Evolutionary conservation across 1,140 invertebrate species (phyloP), one percentile per base, ranked within the genome.

Genomic region (Proctacanthus coquilletti): DNA sequence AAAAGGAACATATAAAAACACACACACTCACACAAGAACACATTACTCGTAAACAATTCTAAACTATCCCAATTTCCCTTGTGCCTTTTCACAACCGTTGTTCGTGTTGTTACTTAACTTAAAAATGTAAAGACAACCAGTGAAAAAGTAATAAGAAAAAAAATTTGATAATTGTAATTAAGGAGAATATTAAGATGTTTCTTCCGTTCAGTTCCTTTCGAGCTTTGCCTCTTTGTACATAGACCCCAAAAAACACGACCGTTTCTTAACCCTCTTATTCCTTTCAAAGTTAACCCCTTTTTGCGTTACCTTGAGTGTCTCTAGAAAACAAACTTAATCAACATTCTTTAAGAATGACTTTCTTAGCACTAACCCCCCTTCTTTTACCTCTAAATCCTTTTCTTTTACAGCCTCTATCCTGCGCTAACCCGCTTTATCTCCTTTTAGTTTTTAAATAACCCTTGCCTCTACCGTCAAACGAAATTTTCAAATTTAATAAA

Each of bases 31-130:
- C n/a, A n/a, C n/a, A n/a, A n/a, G n/a, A n/a, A n/a, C n/a, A n/a
- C n/a, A n/a, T n/a, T n/a, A n/a, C n/a, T n/a, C n/a, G n/a, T n/a
- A n/a, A 27, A 27, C 13, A 27, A 27, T 27, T 27, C 23, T 27
- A 27, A 27, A 27, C 23, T 27, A 27, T 27, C 23, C 23, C 23
- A 27, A 27, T 27, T 27, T 27, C 23, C 23, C 23, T 27, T 27
- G 23, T 27, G 23, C 23, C 23, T 27, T 27, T 27, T 27, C 13
- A 27, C 23, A 27, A 27, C 23, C 23, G 13, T 13, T 27, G 13
- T 27, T 27, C 23, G 23, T 27, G 23, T 27, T 27, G 23, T 27
- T 27, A 13, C 23, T 27, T 9, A 8, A 27, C 8, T 27, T 27
- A 27, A 9, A 9, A 27, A 9, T 27, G 13, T 13, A 9, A 27